Evolutionary conservation across 2,797 vertebrate genomes (phyloP).

Genomic region (Gymnocypris eckloni): DNA sequence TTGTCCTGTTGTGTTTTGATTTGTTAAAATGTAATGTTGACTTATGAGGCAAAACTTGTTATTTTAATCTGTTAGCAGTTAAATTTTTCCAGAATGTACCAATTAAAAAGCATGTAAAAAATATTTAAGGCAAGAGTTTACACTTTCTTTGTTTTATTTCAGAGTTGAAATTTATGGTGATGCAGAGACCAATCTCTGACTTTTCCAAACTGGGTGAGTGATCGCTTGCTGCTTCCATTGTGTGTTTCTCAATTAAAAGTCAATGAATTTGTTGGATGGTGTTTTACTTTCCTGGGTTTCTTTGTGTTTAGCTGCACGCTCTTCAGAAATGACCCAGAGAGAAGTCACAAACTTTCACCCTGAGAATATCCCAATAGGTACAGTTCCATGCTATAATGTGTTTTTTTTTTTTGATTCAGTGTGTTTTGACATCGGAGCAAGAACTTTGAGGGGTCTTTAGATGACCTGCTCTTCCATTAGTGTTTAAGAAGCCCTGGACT

Average conservation of each 20-base stretch:
- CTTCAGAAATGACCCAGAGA: not conserved
- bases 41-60: not conserved
- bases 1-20: not conserved
- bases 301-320: not conserved
- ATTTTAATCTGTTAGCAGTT: not conserved
- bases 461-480: not conserved
- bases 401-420: not conserved
- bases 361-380: constrained; percentile 15
- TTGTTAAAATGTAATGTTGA: not conserved
- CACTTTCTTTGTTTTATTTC: not conserved
- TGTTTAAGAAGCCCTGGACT: not conserved
- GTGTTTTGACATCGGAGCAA: not conserved
- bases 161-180: not conserved
- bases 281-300: not conserved
- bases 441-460: not conserved
- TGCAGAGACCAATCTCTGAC: constrained; percentile 18
- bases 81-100: not conserved
- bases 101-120: not conserved
- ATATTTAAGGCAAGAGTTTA: not conserved
- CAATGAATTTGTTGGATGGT: not conserved
- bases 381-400: not conserved
- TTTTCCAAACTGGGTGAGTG: not conserved
- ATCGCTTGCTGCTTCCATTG: not conserved
- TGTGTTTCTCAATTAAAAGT: not conserved
- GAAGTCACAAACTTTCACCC: constrained; percentile 29